Conservation (phyloP, 2,113 vertebrate species). For the Tetrax tetrax region DNA sequence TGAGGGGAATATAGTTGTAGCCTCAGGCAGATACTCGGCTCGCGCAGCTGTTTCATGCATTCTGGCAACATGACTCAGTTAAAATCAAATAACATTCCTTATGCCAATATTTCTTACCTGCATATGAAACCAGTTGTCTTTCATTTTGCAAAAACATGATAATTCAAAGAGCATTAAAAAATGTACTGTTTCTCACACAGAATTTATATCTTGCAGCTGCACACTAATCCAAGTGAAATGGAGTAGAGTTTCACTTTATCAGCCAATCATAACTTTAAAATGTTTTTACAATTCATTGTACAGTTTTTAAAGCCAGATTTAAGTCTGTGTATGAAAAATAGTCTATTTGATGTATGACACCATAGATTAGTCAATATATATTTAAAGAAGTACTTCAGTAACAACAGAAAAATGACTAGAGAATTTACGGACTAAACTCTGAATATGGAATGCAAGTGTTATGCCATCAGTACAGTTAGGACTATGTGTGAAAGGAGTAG, state of each 20-base stretch:
- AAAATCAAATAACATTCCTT: conserved; percentile 73
- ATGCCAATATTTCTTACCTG: conserved; percentile 74
- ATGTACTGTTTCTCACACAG: conserved; percentile 64
- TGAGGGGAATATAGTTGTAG: conserved; percentile 65
- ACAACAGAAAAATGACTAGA: conserved; percentile 48
- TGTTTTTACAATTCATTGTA: conserved; percentile 75
- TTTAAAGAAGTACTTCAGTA: conserved; percentile 54
- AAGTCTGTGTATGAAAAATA: conserved; percentile 71
- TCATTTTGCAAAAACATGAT: conserved; percentile 72
- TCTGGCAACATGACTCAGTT: conserved; percentile 74
- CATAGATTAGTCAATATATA: conserved; percentile 63
- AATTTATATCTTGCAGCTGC: conserved; percentile 77
- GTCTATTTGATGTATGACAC: conserved; percentile 68
- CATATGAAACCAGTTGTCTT: conserved; percentile 73
- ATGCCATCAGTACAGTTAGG: neutral
- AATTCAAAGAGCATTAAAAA: conserved; percentile 70
- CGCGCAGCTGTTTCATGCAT: conserved; percentile 76
- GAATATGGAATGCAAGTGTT: conserved; percentile 9
- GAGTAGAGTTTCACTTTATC: conserved; percentile 67
- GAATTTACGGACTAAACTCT: neutral
- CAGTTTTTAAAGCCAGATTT: conserved; percentile 74
- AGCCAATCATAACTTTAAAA: conserved; percentile 77
- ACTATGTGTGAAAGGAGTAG: neutral
- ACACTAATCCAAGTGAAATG: conserved; percentile 66
- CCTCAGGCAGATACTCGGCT: conserved; percentile 64